phyloP scores from a whole-genome alignment of 2,888 invertebrate genomes.

The Nyleta sp. region DNA sequence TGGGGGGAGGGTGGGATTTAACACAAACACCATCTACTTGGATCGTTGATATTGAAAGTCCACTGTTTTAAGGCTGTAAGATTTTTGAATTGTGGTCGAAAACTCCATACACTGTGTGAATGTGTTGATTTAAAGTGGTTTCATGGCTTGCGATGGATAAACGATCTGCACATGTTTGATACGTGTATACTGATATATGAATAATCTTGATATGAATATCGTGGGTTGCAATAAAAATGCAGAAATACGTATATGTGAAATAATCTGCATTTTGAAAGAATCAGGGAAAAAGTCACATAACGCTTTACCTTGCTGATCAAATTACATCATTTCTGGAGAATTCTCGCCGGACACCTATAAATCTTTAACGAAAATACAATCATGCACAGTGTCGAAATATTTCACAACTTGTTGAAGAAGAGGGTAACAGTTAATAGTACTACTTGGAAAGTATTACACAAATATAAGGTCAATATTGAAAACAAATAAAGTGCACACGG shows the following conservation, averaged over 20 bases:
- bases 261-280: slow-evolving; percentile 19
- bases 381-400: slow-evolving; percentile 42
- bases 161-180: slow-evolving; percentile 4
- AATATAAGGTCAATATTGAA: slow-evolving; percentile 12
- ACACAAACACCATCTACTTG: slow-evolving; percentile 40
- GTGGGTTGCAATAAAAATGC: not conserved
- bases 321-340: slow-evolving; percentile 20
- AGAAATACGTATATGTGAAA: slow-evolving; percentile 7
- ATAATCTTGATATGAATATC: slow-evolving; percentile 4
- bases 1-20: slow-evolving; percentile 16
- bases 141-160: slow-evolving; percentile 1
- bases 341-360: slow-evolving; percentile 30
- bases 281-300: slow-evolving; percentile 19
- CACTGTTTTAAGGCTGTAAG: slow-evolving; percentile 55
- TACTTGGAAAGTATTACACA: slow-evolving; percentile 20
- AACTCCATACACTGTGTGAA: not conserved
- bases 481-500: slow-evolving; percentile 25
- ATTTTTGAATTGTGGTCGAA: not conserved
- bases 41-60: slow-evolving; percentile 49
- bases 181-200: not conserved
- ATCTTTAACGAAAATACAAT: slow-evolving; percentile 21
- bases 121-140: slow-evolving; percentile 3
- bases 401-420: slow-evolving; percentile 24
- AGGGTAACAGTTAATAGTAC: slow-evolving; percentile 9
- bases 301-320: slow-evolving; percentile 42